Base-by-base conservation (phyloP, 2,113 vertebrate genomes). In the Cheirogaleus medius region DNA sequence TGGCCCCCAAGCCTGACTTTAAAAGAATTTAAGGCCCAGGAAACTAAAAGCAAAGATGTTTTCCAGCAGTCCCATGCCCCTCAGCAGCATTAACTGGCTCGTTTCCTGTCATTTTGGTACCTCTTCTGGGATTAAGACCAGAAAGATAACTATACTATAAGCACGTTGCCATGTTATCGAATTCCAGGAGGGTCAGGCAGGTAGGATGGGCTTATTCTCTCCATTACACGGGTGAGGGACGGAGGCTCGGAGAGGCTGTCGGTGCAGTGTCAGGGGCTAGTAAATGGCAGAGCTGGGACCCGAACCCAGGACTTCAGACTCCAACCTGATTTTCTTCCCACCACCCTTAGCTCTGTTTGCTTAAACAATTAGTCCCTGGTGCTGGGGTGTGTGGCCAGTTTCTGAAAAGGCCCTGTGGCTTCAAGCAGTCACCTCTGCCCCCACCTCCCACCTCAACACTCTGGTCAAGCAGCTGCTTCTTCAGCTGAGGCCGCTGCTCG, bases 141-240 rank as follows among this genome's bases (percentile, higher is more conserved):
- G 34, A 27, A 44, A 52, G 74, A 13, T 0, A 32, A 5, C 14
- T 8, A 6, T n/a, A 1, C 14, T 7, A 1, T 15, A 37, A 32
- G 13, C 21, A 47, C 0, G 10, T 17, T 8, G 52, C 39, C 20
- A 6, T 3, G 76, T n/a, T n/a, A 12, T 6, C 42, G 90, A n/a
- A 13, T 29, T 47, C 39, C 66, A 27, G 10, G 47, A 68, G 39
- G 23, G 52, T 17, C 64, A 15, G 42, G 58, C 42, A 13, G 42
- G 44, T 3, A 6, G 60, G 44, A 39, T 21, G 44, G 25, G 29
- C 23, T 27, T 1, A 14, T 42, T 34, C 76, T 81, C 69, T 47
- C 54, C 15, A 2, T 37, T 23, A 66, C 1, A 52, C 20, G 25
- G 13, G 23, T 20, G 39, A 23, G 86, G 34, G 27, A 3, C 13